Evolutionary conservation across 2,797 vertebrate genomes (phyloP).

Genomic region (Fringilla coelebs): DNA sequence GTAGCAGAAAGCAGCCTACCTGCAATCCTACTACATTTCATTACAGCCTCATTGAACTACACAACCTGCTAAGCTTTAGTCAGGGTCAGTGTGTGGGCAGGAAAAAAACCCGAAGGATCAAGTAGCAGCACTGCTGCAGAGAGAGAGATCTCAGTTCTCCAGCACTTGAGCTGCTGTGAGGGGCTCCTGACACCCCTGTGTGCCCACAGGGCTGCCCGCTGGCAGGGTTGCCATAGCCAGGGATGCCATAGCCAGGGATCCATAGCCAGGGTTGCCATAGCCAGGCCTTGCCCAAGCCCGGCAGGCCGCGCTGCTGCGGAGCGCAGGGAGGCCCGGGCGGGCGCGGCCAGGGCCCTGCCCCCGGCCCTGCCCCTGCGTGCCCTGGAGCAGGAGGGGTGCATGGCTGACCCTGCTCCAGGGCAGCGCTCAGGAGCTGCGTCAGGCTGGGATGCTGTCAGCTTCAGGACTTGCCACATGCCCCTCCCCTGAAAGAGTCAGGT

Average conservation of each 20-base stretch:
- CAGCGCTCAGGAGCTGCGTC: not conserved
- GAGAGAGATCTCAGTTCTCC: not conserved
- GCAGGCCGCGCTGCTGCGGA: not conserved
- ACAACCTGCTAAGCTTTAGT: not conserved
- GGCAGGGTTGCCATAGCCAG: not conserved
- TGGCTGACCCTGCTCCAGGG: not conserved
- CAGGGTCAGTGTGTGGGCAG: not conserved
- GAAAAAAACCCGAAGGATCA: not conserved
- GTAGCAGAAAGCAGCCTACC: not conserved
- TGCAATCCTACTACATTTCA: not conserved
- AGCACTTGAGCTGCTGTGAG: not conserved
- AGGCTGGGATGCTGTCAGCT: not conserved
- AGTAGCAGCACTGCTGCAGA: not conserved
- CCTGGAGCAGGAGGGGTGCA: not conserved
- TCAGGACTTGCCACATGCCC: not conserved
- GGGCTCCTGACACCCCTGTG: fast-evolving
- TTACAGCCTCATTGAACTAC: not conserved
- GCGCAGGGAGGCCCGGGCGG: not conserved
- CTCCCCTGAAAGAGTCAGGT: not conserved
- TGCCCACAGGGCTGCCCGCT: fast-evolving
- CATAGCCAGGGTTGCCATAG: not conserved
- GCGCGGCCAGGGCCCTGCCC: too few species aligned
- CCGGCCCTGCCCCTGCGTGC: too few species aligned
- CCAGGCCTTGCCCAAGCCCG: not conserved
- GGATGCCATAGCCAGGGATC: not conserved